Conservation (phyloP, 1,140 invertebrate genomes). For the Pachypsylla venusta region DNA sequence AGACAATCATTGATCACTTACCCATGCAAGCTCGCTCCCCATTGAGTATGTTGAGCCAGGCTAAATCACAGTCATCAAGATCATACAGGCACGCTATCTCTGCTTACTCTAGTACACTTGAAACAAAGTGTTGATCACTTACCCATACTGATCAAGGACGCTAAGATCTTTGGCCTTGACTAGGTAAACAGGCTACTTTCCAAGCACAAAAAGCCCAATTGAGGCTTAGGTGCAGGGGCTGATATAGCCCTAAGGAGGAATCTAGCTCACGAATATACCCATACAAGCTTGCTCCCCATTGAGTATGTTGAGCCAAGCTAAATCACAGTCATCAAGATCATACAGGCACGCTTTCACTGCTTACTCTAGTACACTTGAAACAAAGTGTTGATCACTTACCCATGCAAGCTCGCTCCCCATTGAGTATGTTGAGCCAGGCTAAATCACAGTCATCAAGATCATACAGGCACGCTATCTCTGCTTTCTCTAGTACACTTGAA, state of each 20-base stretch:
- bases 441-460: slow-evolving; percentile 89
- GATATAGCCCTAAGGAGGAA: too few relatives aligned
- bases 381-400: slow-evolving; percentile 30
- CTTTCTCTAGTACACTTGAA: slow-evolving; percentile 65
- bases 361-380: slow-evolving; percentile 27
- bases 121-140: slow-evolving; percentile 75
- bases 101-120: slow-evolving; percentile 65
- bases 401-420: slow-evolving; percentile 61
- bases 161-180: too few relatives aligned
- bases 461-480: slow-evolving; percentile 85
- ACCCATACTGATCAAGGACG: slow-evolving; percentile 30
- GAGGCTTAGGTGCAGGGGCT: too few relatives aligned
- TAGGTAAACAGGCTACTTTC: too few relatives aligned
- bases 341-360: slow-evolving; percentile 87
- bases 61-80: slow-evolving; percentile 80
- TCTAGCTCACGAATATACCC: too few relatives aligned
- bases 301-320: slow-evolving; percentile 71
- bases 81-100: slow-evolving; percentile 90
- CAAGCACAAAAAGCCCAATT: too few relatives aligned
- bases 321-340: slow-evolving; percentile 86
- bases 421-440: slow-evolving; percentile 74
- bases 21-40: slow-evolving; percentile 56
- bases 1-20: too few relatives aligned
- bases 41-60: slow-evolving; percentile 79
- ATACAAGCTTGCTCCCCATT: slow-evolving; percentile 67